A percentile compares a stretch with the other conserved stretches of the same genome.
Evolutionary conservation across 64 coral and sea anemone species (phyloP).

Genomic region (Montipora foliosa): DNA sequence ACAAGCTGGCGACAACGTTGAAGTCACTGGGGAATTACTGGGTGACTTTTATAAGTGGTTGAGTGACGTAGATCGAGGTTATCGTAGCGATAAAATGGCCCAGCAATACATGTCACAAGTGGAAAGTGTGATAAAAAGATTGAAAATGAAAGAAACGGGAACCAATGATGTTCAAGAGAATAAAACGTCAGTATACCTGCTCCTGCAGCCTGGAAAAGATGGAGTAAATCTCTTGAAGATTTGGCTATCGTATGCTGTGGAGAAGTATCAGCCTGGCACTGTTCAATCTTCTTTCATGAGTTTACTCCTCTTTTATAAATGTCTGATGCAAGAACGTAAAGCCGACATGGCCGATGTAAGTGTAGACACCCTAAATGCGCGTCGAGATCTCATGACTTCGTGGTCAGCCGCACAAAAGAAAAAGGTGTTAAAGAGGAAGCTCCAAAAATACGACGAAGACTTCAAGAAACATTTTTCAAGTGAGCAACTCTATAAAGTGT

Average conservation of each 20-base stretch:
- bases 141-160: not conserved
- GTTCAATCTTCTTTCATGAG: constrained; percentile 49
- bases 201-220: not conserved
- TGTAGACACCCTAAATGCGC: not conserved
- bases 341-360: not conserved
- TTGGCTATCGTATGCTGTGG: constrained; percentile 9
- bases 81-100: constrained; percentile 21
- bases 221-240: constrained; percentile 26
- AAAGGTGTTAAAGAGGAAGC: constrained; percentile 31
- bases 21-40: not conserved
- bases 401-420: constrained; percentile 58
- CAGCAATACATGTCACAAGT: constrained; percentile 33
- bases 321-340: constrained; percentile 11
- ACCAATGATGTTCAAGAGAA: not conserved
- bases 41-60: constrained; percentile 28
- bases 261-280: constrained; percentile 59
- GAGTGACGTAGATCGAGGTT: constrained; percentile 45
- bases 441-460: constrained; percentile 40
- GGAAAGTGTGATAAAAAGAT: not conserved
- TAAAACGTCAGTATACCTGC: not conserved
- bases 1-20: not conserved
- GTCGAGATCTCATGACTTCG: constrained; percentile 34
- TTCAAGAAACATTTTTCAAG: constrained; percentile 32
- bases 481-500: constrained; percentile 36
- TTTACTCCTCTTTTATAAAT: constrained; percentile 29